These are phyloP conservation scores for Biston stratarius DNA, from an alignment of 2,888 invertebrate species.

Conservation along the genomic window DNA sequence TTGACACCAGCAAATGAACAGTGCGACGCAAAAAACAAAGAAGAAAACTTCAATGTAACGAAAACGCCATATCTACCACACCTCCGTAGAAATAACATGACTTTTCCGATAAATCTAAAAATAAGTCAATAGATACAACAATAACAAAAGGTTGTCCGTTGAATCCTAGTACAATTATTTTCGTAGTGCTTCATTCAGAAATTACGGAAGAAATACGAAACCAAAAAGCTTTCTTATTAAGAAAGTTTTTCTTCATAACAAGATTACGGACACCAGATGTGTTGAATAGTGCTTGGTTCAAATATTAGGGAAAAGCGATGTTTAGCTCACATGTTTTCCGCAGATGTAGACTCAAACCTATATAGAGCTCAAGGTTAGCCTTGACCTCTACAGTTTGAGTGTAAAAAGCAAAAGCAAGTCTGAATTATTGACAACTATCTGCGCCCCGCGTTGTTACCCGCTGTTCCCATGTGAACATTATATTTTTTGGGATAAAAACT, in stretches of 20 bases:
- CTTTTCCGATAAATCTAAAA: constrained; percentile 4
- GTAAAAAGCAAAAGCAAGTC: too few species aligned
- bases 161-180: constrained; percentile 41
- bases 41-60: too few species aligned
- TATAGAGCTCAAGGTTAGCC: too few species aligned
- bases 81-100: not conserved
- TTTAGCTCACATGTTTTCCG: constrained; percentile 2
- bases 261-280: constrained; percentile 84
- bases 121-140: constrained; percentile 24
- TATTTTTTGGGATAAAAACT: too few species aligned
- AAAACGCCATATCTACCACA: not conserved
- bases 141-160: constrained; percentile 30
- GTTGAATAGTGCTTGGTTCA: constrained; percentile 72
- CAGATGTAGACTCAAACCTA: not conserved
- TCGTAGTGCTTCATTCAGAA: constrained; percentile 56
- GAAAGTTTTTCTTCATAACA: constrained; percentile 85
- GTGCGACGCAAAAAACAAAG: too few species aligned
- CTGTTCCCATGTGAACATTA: too few species aligned
- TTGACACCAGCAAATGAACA: too few species aligned
- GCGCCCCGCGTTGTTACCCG: too few species aligned
- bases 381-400: too few species aligned
- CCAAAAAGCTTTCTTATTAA: constrained; percentile 81
- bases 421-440: too few species aligned
- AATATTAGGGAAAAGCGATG: constrained; percentile 58
- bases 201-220: constrained; percentile 63